Base-by-base conservation (phyloP, 2,797 vertebrate species). In the Nasua narica region DNA sequence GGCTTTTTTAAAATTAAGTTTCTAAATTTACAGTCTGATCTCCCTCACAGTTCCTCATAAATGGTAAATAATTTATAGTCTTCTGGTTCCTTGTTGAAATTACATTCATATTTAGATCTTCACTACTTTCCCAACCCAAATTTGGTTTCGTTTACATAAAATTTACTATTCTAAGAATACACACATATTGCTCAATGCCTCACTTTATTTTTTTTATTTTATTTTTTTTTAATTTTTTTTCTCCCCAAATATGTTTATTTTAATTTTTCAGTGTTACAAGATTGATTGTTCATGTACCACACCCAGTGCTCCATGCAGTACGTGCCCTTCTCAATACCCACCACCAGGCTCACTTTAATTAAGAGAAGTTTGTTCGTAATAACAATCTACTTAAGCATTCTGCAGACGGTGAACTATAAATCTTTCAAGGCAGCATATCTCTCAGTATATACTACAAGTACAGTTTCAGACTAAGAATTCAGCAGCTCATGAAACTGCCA, bases 321-420 rank as follows among this genome's bases (percentile, higher is more conserved):
- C n/a, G n/a, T n/a, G n/a, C n/a, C n/a, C n/a, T n/a, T n/a, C n/a
- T n/a, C n/a, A n/a, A n/a, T n/a, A n/a, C n/a, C n/a, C n/a, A n/a
- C n/a, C n/a, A n/a, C n/a, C n/a, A n/a, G n/a, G n/a, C 27, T 87
- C 18, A 54, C 12, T 46, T 87, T 91, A 97, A 91, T 95, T 52
- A 95, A 86, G 52, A 87, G 7, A 72, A 56, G 77, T 74, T 72
- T 87, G 19, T 43, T 62, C 54, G 5, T 43, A 90, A 43, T 60
- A 92, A 82, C 7, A 65, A 78, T 79, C 14, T 37, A 54, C 13
- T 48, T 86, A 77, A 88, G 35, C 78, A 87, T 79, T 69, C 46
- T 89, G 3, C 11, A 87, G 18, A 50, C 9, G 46, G 5, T 65
- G 18, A 72, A 13, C 7, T 43, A 35, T 58, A 78, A 32, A 60